These are phyloP conservation scores for Labia minor DNA, from an alignment of 2,888 invertebrate species.

Conservation along the genomic window DNA sequence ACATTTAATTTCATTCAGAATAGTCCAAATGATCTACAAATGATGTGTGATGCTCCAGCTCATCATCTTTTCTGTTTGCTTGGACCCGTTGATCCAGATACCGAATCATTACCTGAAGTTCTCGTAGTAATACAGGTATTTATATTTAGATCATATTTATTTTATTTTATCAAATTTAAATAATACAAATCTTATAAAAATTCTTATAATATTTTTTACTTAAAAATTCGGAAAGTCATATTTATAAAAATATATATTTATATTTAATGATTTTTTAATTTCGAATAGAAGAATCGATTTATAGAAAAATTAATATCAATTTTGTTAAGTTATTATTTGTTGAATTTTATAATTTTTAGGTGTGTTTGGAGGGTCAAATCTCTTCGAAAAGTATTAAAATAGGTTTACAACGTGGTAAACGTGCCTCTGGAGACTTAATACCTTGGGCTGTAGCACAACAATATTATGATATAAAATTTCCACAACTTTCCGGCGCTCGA, in stretches of 20 bases:
- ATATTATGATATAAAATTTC: conserved; percentile 88
- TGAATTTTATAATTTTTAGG: too few relatives aligned
- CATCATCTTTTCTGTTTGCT: conserved; percentile 93
- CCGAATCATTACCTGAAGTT: conserved; percentile 72
- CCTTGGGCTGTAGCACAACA: conserved; percentile 98
- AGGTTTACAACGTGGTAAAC: conserved; percentile 72
- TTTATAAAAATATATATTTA: too few relatives aligned
- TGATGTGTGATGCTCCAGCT: conserved; percentile 96
- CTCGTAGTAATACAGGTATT: conserved; percentile 77
- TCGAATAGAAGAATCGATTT: too few relatives aligned
- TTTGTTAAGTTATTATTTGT: too few relatives aligned
- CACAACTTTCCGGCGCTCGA: conserved; percentile 76
- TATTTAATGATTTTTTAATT: too few relatives aligned
- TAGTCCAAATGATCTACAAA: conserved; percentile 95
- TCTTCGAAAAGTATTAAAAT: conserved; percentile 58
- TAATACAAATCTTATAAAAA: too few relatives aligned
- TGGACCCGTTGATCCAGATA: conserved; percentile 65
- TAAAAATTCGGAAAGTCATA: too few relatives aligned
- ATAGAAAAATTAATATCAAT: too few relatives aligned
- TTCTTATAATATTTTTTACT: too few relatives aligned
- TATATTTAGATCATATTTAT: conserved; percentile 14
- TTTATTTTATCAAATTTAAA: too few relatives aligned
- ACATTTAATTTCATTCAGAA: conserved; percentile 48
- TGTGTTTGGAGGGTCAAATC: conserved; percentile 54
- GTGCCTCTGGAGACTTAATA: conserved; percentile 92